Conservation (phyloP, 92 coral and sea anemone genomes). For the Zoanthus gigantus region DNA sequence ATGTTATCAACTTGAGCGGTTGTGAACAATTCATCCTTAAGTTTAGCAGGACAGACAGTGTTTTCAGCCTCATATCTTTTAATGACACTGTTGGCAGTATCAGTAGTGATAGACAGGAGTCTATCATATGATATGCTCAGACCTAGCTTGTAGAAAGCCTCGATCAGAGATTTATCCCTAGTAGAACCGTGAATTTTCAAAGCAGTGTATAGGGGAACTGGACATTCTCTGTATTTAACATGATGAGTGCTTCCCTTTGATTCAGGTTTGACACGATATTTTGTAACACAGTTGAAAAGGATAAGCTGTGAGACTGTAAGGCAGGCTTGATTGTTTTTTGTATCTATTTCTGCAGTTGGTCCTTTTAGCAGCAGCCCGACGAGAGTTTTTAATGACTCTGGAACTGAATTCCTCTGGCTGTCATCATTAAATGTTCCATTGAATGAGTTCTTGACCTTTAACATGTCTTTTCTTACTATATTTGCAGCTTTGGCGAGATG, state of each 20-base stretch:
- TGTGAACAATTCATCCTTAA: conserved; percentile 60
- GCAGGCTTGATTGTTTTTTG: conserved; percentile 34
- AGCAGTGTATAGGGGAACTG: conserved; percentile 67
- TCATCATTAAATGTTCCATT: conserved; percentile 24
- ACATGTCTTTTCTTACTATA: conserved; percentile 24
- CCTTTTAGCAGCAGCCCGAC: conserved; percentile 33
- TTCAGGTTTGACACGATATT: background rate
- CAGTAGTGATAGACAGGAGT: conserved; percentile 65
- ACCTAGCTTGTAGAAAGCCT: conserved; percentile 69
- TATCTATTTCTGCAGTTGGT: conserved; percentile 27
- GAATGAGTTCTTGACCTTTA: conserved; percentile 19
- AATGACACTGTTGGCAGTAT: conserved; percentile 61
- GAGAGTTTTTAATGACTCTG: conserved; percentile 3
- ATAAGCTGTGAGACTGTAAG: conserved; percentile 48
- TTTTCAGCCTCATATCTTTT: conserved; percentile 61
- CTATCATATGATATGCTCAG: conserved; percentile 68
- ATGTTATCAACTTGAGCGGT: conserved; percentile 76
- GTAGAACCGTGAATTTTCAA: conserved; percentile 75
- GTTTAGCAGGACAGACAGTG: conserved; percentile 68
- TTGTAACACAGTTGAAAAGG: conserved; percentile 18
- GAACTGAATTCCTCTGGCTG: conserved; percentile 39
- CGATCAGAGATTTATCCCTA: conserved; percentile 63
- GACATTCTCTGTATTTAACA: conserved; percentile 63
- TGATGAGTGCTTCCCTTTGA: conserved; percentile 23
- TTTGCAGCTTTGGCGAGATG: conserved; percentile 44